Evolutionary conservation across 1,140 invertebrate species (phyloP), one percentile per base, ranked within the genome.

Genomic region (Temnothorax longispinosus): DNA sequence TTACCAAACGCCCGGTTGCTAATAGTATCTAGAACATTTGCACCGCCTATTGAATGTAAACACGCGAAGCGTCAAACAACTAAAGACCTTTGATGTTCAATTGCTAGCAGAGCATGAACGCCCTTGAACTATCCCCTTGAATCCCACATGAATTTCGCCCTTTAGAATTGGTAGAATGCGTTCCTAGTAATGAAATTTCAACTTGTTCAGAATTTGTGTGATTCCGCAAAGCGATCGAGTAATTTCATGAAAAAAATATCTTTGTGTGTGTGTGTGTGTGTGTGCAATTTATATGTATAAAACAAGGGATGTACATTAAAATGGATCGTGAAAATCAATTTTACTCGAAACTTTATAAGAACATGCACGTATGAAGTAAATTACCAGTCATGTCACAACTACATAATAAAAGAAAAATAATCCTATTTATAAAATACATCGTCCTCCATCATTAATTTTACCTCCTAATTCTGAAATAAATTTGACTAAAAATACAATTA

Each of bases 11-110:
- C 78, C 67, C 77, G 84, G 89, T 90, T 91, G 86, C 91, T 90
- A 90, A 92, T 90, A 89, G 71, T 75, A 85, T 60, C 88, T 74
- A 58, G 64, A 87, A 85, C 86, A 71, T 86, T 84, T 62, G 78
- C 52, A 87, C 69, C 72, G 62, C 80, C 84, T 74, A 89, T 75
- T 85, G 54, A 87, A 87, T 88, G 86, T 72, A 87, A 89, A 87
- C 77, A 89, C 91, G 81, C 89, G 91, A 78, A 76, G 81, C 89
- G 88, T 80, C 86, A 82, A 93, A 92, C 91, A 75, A 89, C 93
- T 93, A 93, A 93, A 93, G 91, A 93, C 91, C 91, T 93, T 91
- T 92, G 88, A 93, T 90, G 91, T 91, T 92, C 91, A 86, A 92
- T 92, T 93, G 90, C 88, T 84, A 90, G 87, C 89, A 81, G 77